These are phyloP conservation scores for Eleutherodactylus coqui DNA, from an alignment of 2,797 vertebrate genomes.

Conservation along the genomic window DNA sequence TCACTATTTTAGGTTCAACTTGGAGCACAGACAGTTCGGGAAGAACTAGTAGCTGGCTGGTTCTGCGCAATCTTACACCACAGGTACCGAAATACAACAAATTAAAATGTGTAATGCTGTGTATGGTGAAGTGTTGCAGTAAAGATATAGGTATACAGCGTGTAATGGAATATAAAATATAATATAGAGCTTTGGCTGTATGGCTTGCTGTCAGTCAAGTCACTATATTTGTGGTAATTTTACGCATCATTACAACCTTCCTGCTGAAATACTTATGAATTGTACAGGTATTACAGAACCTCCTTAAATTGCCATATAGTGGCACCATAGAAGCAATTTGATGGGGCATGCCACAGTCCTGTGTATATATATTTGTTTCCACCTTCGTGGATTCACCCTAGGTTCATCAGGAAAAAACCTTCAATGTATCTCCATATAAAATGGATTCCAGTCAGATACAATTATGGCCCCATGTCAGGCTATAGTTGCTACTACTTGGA, in stretches of 20 bases:
- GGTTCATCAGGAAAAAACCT: neutral
- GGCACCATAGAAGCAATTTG: neutral
- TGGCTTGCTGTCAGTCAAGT: neutral
- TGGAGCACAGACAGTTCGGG: conserved; percentile 97
- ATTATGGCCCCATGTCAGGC: too few species aligned
- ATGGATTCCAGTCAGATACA: too few species aligned
- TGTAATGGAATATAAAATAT: neutral
- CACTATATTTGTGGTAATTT: too few species aligned
- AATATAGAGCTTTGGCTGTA: too few species aligned
- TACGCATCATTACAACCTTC: neutral
- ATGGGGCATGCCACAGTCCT: neutral
- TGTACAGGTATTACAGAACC: neutral
- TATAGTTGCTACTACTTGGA: too few species aligned
- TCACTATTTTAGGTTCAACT: conserved; percentile 80
- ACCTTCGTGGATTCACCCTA: neutral
- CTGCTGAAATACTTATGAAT: neutral
- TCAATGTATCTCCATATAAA: too few species aligned
- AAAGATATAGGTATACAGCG: neutral
- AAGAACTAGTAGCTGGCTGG: conserved; percentile 97
- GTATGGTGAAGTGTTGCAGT: too few species aligned
- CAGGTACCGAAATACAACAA: conserved; percentile 77
- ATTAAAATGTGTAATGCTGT: neutral
- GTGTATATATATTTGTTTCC: too few species aligned
- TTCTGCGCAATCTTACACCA: conserved; percentile 96
- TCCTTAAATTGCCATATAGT: neutral